Evolutionary conservation across 2,797 vertebrate genomes (phyloP).

Genomic region (Crypturellus tataupa): DNA sequence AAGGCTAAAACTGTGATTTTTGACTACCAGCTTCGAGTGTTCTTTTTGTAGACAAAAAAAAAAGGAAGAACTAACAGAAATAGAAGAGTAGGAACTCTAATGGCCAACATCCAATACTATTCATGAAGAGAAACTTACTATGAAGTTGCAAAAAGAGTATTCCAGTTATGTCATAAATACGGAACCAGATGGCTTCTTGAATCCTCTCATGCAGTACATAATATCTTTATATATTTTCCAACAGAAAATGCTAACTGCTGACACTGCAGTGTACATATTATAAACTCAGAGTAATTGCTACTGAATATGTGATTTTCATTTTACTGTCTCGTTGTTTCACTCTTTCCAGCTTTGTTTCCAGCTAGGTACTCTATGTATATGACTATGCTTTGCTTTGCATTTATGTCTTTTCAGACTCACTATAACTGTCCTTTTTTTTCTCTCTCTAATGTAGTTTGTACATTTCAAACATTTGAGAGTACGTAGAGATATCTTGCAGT

Average conservation of each 20-base stretch:
- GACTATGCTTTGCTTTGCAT: not conserved
- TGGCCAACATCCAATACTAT: not conserved
- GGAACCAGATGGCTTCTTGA: not conserved
- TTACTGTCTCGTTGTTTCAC: not conserved
- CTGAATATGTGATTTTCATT: not conserved
- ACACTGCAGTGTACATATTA: not conserved
- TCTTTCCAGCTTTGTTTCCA: not conserved
- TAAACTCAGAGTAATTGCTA: not conserved
- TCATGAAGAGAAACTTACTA: not conserved
- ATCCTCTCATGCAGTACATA: not conserved
- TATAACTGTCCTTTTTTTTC: not conserved
- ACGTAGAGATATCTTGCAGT: not conserved
- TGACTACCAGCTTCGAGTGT: not conserved
- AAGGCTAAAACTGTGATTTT: not conserved
- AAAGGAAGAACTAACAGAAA: not conserved
- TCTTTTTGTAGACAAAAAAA: not conserved
- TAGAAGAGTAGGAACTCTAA: not conserved
- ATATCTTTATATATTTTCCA: not conserved
- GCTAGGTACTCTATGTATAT: not conserved
- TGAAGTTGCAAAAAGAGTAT: not conserved
- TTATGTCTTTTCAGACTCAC: not conserved
- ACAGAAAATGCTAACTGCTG: not conserved
- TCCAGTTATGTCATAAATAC: not conserved
- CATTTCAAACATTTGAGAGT: not conserved
- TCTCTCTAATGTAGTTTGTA: not conserved